Evolutionary conservation across 2,113 vertebrate species (phyloP).

Genomic region (Corythaixoides concolor): DNA sequence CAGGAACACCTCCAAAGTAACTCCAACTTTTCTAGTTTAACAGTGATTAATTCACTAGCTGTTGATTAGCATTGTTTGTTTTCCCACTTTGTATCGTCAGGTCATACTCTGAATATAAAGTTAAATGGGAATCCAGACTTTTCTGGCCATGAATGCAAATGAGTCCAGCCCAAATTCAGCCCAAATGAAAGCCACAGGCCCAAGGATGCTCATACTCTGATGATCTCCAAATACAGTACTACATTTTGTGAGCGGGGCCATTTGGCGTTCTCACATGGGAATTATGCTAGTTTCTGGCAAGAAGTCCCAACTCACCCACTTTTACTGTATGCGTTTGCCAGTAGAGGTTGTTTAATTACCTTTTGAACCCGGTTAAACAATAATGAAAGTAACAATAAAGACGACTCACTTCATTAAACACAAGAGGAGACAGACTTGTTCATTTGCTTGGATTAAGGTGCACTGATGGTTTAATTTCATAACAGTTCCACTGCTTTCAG

Average conservation of each 20-base stretch:
- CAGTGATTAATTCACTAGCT: background rate
- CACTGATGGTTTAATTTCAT: background rate
- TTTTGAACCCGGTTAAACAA: background rate
- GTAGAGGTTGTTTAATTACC: background rate
- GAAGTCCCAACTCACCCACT: background rate
- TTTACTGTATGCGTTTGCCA: background rate
- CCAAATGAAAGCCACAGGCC: background rate
- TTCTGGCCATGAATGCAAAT: background rate
- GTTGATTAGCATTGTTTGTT: background rate
- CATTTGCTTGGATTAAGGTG: background rate
- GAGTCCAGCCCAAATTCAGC: background rate
- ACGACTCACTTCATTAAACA: background rate
- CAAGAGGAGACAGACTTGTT: background rate
- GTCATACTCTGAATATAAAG: background rate
- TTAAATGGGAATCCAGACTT: background rate
- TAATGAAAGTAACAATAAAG: background rate
- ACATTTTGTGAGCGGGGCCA: background rate
- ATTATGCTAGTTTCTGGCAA: background rate
- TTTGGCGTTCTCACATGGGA: background rate
- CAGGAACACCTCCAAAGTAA: background rate
- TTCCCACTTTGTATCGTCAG: background rate
- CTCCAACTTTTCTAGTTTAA: background rate
- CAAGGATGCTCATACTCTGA: background rate
- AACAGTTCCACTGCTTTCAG: background rate
- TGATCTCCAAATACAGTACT: background rate